phyloP scores from a whole-genome alignment of 1,140 invertebrate species.

The Andrena cerasifolii region DNA sequence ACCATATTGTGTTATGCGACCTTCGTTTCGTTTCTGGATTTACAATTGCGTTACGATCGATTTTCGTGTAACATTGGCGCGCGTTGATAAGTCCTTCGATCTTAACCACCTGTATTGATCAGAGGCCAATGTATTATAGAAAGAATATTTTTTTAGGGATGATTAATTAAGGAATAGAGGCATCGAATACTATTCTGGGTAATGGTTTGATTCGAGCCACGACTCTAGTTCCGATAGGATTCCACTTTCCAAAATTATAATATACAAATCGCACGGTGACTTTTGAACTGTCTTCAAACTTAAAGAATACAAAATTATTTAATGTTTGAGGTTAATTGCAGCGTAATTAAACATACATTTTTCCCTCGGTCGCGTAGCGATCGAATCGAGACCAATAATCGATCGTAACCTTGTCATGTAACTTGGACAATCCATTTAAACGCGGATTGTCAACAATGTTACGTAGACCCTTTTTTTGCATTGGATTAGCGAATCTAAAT shows the following conservation, averaged over 20 bases:
- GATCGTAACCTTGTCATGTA: neutral
- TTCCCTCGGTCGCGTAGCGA: neutral
- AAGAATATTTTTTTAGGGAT: too few species aligned
- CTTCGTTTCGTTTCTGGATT: neutral
- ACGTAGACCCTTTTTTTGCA: neutral
- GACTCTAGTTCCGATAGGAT: neutral
- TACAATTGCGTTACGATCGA: neutral
- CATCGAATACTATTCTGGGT: too few species aligned
- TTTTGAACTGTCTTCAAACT: neutral
- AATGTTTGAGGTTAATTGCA: constrained; percentile 6
- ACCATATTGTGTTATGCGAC: neutral
- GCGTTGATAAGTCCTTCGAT: too few species aligned
- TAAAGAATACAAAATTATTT: too few species aligned
- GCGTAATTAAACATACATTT: neutral
- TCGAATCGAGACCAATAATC: neutral
- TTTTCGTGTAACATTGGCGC: neutral
- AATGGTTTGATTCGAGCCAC: neutral
- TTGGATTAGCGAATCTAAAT: neutral
- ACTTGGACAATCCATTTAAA: neutral
- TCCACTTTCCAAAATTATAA: neutral
- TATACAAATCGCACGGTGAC: neutral
- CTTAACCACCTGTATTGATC: too few species aligned
- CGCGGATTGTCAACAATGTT: neutral
- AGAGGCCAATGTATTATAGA: too few species aligned
- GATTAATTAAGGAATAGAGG: too few species aligned